A percentile compares a stretch with the other conserved stretches of the same genome.
These are phyloP conservation scores for Tetramorium simillimum DNA, from an alignment of 1,140 invertebrate genomes.

Conservation along the genomic window DNA sequence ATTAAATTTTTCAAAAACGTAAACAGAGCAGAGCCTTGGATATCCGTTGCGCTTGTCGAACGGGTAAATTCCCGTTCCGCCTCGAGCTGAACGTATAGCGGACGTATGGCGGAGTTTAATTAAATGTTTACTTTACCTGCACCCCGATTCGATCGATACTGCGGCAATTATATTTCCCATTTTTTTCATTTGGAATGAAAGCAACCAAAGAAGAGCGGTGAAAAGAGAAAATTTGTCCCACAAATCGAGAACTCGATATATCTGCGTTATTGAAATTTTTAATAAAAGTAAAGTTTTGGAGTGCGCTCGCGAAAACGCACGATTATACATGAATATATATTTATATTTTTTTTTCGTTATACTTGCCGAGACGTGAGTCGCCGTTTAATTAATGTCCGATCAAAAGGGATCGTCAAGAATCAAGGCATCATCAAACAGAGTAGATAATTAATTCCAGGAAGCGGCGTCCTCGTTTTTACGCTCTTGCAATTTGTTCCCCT, in stretches of 20 bases:
- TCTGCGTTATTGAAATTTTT: constrained; percentile 21
- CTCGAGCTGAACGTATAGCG: constrained; percentile 64
- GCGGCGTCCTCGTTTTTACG: constrained; percentile 18
- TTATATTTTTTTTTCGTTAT: not conserved
- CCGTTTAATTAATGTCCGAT: constrained; percentile 31
- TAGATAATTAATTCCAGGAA: constrained; percentile 36
- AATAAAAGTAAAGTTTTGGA: not conserved
- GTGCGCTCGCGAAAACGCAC: not conserved
- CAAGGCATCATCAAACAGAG: constrained; percentile 3
- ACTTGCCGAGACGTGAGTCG: not conserved
- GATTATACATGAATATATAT: constrained; percentile 8
- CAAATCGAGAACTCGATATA: not conserved
- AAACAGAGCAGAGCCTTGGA: constrained; percentile 38
- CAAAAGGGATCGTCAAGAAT: constrained; percentile 1
- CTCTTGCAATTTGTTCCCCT: constrained; percentile 39
- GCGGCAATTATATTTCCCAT: constrained; percentile 54
- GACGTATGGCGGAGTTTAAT: constrained; percentile 77
- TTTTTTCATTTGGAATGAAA: constrained; percentile 45
- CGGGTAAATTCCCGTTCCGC: constrained; percentile 50
- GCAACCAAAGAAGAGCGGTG: constrained; percentile 32
- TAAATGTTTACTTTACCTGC: constrained; percentile 76
- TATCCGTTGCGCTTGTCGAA: constrained; percentile 54
- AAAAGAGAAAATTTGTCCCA: constrained; percentile 44
- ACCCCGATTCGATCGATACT: constrained; percentile 64
- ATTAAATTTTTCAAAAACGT: constrained; percentile 70